Evolutionary conservation across 2,888 invertebrate species (phyloP).

Genomic region (Mamestra brassicae): DNA sequence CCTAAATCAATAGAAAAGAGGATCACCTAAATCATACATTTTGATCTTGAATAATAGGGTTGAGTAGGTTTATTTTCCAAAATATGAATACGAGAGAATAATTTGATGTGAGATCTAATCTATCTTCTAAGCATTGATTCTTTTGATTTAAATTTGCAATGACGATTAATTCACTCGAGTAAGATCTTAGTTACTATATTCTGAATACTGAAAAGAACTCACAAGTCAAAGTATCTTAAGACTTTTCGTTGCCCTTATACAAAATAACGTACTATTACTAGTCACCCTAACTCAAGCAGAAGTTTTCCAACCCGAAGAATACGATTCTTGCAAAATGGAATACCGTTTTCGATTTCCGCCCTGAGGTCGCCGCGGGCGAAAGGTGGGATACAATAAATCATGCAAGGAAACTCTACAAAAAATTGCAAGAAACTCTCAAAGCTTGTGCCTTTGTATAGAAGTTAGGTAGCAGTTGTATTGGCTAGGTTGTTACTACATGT

Average conservation of each 20-base stretch:
- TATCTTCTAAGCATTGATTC: neutral
- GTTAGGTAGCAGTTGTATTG: neutral
- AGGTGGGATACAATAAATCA: slow-evolving; percentile 23
- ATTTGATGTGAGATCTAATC: neutral
- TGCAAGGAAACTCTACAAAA: slow-evolving; percentile 14
- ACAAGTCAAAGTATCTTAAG: neutral
- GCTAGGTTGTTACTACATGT: neutral
- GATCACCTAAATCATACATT: neutral
- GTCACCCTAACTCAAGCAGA: neutral
- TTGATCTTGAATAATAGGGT: neutral
- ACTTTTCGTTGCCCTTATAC: neutral
- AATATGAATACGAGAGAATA: neutral
- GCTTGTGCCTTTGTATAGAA: neutral
- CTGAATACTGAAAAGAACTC: neutral
- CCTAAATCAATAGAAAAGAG: neutral
- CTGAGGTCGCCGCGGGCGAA: slow-evolving; percentile 14
- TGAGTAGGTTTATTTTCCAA: neutral
- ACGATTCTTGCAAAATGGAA: slow-evolving; percentile 35
- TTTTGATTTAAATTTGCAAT: neutral
- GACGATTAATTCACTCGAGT: neutral
- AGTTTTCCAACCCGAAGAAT: slow-evolving; percentile 2
- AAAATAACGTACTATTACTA: neutral
- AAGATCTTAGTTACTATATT: neutral
- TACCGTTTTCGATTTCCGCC: slow-evolving; percentile 46
- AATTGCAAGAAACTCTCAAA: neutral